Percentiles rank a stretch among this genome's conserved stretches.
Evolutionary conservation across 2,888 invertebrate species (phyloP).

Genomic region (Melanchra persicariae): DNA sequence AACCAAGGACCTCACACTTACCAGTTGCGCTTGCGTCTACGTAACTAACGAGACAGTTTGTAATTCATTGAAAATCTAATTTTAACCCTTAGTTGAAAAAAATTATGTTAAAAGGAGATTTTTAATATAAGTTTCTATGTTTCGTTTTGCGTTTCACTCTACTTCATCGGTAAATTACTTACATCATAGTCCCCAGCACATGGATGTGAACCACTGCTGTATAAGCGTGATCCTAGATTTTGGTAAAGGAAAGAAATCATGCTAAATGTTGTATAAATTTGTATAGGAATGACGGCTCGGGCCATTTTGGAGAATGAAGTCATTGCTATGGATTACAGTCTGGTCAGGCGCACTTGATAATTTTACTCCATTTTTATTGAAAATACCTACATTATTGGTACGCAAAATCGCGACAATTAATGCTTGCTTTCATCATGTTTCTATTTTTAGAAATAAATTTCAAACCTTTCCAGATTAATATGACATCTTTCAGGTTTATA

Average conservation of each 20-base stretch:
- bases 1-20: too few species aligned
- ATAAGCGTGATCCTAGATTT: background rate
- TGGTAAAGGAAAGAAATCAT: background rate
- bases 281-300: background rate
- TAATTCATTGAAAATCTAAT: too few species aligned
- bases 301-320: conserved; percentile 5
- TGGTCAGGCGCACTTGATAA: background rate
- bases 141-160: background rate
- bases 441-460: background rate
- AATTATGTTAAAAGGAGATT: background rate
- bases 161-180: background rate
- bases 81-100: too few species aligned
- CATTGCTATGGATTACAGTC: background rate
- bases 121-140: background rate
- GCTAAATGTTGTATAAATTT: background rate
- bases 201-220: background rate
- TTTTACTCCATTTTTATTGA: background rate
- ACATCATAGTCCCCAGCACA: conserved; percentile 5
- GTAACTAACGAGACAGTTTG: too few species aligned
- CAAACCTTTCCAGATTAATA: background rate
- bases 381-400: background rate
- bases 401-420: background rate
- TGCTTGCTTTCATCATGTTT: background rate
- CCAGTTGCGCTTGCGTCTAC: too few species aligned
- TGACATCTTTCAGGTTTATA: background rate